Base-by-base conservation (phyloP, 1,140 invertebrate species). In the Lepidurus arcticus region DNA sequence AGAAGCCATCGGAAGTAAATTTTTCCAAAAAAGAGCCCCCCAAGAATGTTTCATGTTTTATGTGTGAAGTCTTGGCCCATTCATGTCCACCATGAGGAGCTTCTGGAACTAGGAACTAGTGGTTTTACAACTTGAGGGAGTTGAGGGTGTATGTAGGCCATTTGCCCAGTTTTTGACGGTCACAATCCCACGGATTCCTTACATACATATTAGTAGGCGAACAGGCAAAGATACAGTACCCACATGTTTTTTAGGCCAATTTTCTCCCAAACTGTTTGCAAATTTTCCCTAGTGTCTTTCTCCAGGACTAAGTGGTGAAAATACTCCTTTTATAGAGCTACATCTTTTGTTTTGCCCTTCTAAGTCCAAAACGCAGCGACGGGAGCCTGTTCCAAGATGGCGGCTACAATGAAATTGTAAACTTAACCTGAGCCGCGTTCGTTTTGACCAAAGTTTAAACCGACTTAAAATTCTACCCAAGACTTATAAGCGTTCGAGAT, bases 91-190 rank as follows among this genome's bases (percentile, higher is more conserved):
- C 13, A 21, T 65, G 5, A 16, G 53, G 21, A 65, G 53, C 53
- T 65, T 65, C 21, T 65, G 53, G 47, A 21, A 65, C 6, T 1
- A 1, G 10, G 13, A 65, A 65, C 47, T 65, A 65, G 47, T 24
- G 53, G 16, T 65, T 4, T 7, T 13, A 16, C 53, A 65, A 65
- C 34, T 34, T 34, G 26, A 34, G 26, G 26, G 26, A 65, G 8
- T 65, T 65, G 53, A 65, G 53, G 53, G 53, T 65, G 53, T 65
- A 65, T 65, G 53, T 65, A 65, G 53, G 53, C 53, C 53, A 65
- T 65, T 65, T 65, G 53, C 16, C 53, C 53, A 65, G 53, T 65
- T 9, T 34, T 9, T 13, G 53, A 65, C 53, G 53, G 53, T 65
- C 53, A 65, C 53, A 65, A 16, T 65, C 53, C 53, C 53, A 65